phyloP scores from a whole-genome alignment of 2,113 vertebrate genomes.

The Crotalus viridis region DNA sequence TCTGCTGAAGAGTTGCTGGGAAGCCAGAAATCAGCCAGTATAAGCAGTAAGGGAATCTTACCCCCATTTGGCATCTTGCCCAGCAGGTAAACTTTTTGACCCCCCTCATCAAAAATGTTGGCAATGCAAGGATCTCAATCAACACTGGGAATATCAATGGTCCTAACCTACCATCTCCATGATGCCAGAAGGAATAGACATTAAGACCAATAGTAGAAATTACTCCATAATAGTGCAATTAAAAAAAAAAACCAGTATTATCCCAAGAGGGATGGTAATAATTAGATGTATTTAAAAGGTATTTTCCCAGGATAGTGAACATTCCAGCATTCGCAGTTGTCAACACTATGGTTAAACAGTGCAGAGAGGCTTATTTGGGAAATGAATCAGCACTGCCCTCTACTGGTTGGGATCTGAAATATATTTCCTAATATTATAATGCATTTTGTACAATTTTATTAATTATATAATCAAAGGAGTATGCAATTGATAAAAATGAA shows the following conservation, averaged over 20 bases:
- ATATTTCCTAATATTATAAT: neutral
- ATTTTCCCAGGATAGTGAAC: neutral
- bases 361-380: neutral
- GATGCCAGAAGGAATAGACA: neutral
- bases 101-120: slow-evolving; percentile 3
- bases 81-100: slow-evolving; percentile 14
- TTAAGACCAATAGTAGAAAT: slow-evolving; percentile 20
- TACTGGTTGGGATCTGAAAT: slow-evolving; percentile 5
- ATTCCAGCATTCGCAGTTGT: neutral
- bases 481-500: neutral
- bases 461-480: neutral
- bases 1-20: slow-evolving; percentile 4
- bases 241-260: neutral
- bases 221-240: neutral
- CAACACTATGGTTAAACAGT: neutral
- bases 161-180: neutral
- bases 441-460: neutral
- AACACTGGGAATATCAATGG: neutral
- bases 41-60: neutral
- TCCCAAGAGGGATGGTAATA: slow-evolving; percentile 1
- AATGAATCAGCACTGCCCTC: neutral
- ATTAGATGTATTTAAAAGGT: neutral
- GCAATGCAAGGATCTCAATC: slow-evolving; percentile 15
- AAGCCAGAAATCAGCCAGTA: slow-evolving; percentile 16
- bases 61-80: neutral